A percentile compares a stretch with the other conserved stretches of the same genome.
These are phyloP conservation scores for Drosophila greeni DNA, from an alignment of 2,888 invertebrate species.

Conservation along the genomic window DNA sequence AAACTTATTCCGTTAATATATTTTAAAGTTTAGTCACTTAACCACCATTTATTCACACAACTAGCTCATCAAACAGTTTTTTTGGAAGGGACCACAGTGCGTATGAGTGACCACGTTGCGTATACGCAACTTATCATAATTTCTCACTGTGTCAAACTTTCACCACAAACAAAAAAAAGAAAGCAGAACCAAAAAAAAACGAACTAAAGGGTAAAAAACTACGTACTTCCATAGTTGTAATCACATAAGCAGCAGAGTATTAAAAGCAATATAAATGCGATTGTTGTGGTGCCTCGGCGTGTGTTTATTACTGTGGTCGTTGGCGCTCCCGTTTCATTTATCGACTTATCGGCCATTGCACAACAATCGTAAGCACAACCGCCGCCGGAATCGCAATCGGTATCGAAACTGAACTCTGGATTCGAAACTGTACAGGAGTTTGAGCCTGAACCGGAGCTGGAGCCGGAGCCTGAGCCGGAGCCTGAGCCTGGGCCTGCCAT, in stretches of 20 bases:
- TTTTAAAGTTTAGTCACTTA: background rate
- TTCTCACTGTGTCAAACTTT: conserved; percentile 12
- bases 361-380: conserved; percentile 55
- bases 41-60: background rate
- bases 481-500: conserved; percentile 19
- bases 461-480: background rate
- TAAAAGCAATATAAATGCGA: conserved; percentile 62
- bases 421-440: background rate
- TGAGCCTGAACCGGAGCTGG: background rate
- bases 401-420: conserved; percentile 25
- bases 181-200: background rate
- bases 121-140: background rate
- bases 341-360: conserved; percentile 66
- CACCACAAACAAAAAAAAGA: conserved; percentile 10
- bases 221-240: conserved; percentile 70
- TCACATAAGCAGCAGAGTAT: conserved; percentile 71
- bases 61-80: background rate
- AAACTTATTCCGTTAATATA: background rate
- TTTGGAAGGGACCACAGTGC: too few species aligned
- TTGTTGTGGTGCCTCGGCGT: conserved; percentile 58
- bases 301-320: conserved; percentile 50
- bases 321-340: conserved; percentile 40
- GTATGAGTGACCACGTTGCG: background rate
- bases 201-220: background rate
- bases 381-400: conserved; percentile 35